Base-by-base conservation (phyloP, 2,888 invertebrate genomes). In the Schizaphis graminum region DNA sequence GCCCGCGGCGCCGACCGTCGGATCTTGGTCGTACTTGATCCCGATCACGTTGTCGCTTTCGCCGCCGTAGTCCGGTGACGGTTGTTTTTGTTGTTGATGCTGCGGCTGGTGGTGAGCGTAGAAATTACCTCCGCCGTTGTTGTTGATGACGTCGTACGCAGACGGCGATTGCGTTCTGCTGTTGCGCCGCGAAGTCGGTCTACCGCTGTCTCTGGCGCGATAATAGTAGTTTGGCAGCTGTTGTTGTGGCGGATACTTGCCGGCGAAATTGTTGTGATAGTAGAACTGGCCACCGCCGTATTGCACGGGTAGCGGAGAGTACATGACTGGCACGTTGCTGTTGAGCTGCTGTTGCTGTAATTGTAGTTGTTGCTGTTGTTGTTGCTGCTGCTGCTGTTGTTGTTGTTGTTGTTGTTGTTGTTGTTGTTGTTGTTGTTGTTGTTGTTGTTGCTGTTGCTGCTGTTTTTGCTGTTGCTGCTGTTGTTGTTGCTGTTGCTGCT, bases 21-120 rank as follows among this genome's bases (percentile, higher is more conserved):
- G 67, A 7, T 93, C 94, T 41, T 85, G 89, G 21, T 93, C 89
- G 67, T 93, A 89, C 56, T 93, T 88, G 21, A 77, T 88, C 8
- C 67, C 93, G 77, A 86, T 35, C 24, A 93, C 89, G 93, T 77
- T 89, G n/a, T 90, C 84, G 41, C 84, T 44, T 56, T 77, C 53
- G 8, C 89, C 41, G 11, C 11, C 13, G 89, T 89, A n/a, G 16
- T 57, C 56, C 57, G 44, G 26, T 3, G 28, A 35, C n/a, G 28
- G 53, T 41, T 67, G 67, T 41, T 88, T 41, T 24, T 41, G 56
- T 0, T 85, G 57, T 41, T 41, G 88, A 2, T 49, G 56, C 47
- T 21, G n/a, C 35, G 11, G 57, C n/a, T 1, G 57, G 28, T 90
- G 21, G 44, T 90, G 44, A 56, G 8, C 77, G 77, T 85, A 41